Percentiles rank a stretch among this genome's conserved stretches.
These are phyloP conservation scores for Epinephelus lanceolatus DNA, from an alignment of 2,113 vertebrate species.

Conservation along the genomic window DNA sequence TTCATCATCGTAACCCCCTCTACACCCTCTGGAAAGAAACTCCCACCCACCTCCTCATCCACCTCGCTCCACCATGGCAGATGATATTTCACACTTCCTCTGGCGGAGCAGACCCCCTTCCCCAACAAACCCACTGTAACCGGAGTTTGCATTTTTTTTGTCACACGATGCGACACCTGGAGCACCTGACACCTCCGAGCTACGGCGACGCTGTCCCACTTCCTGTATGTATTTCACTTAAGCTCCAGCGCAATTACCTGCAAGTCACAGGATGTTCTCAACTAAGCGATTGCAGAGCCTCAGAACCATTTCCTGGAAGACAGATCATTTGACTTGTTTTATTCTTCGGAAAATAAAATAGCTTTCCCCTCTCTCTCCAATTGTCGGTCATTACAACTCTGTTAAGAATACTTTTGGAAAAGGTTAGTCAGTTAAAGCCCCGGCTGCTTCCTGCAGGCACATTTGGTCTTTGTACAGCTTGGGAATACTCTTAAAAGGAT, in stretches of 20 bases:
- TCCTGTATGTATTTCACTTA: background rate
- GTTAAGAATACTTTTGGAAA: slow-evolving; percentile 60
- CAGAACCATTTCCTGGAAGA: slow-evolving; percentile 51
- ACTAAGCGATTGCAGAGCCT: background rate
- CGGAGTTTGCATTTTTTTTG: slow-evolving; percentile 30
- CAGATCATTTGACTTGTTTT: slow-evolving; percentile 23
- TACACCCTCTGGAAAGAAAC: slow-evolving; percentile 45
- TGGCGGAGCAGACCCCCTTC: slow-evolving; percentile 18
- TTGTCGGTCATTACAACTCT: slow-evolving; percentile 55
- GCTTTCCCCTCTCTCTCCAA: slow-evolving; percentile 7
- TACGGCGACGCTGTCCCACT: background rate
- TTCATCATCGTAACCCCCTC: slow-evolving; percentile 57
- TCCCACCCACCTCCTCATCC: slow-evolving; percentile 49
- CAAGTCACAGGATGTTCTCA: background rate
- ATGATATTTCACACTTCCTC: slow-evolving; percentile 77
- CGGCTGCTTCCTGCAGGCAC: slow-evolving; percentile 49
- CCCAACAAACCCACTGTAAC: slow-evolving; percentile 37
- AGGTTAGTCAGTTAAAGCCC: slow-evolving; percentile 60
- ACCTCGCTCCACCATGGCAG: slow-evolving; percentile 47
- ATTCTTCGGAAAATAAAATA: slow-evolving; percentile 54
- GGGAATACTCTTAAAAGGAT: slow-evolving; percentile 76
- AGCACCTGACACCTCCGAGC: slow-evolving; percentile 48
- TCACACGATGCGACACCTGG: slow-evolving; percentile 44
- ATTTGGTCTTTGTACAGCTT: slow-evolving; percentile 55
- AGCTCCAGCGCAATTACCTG: background rate